Base-by-base conservation (phyloP, 2,888 invertebrate species). In the Perizoma affinitatum region DNA sequence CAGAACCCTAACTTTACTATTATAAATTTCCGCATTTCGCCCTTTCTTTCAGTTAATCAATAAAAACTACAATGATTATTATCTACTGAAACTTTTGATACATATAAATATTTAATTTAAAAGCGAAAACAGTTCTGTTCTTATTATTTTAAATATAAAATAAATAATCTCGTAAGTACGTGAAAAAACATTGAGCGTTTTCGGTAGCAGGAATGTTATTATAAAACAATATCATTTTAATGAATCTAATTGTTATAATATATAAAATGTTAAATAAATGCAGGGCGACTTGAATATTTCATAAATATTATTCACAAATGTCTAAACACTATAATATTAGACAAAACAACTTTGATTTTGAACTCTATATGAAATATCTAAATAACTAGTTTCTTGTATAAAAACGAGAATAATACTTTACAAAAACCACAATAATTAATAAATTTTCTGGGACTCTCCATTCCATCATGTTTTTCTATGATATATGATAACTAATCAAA, bases 91-190 rank as follows among this genome's bases (percentile, higher is more conserved):
- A 45, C 6, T 46, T 59, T 56, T 41, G 10, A 50, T 54, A 47
- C 40, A 49, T 33, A 43, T 5, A 46, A 35, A 42, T 45, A 40
- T 22, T 9, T 38, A 3, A 38, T 46, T 38, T 22, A 49, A 40
- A 51, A 48, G 50, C 43, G 33, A 51, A n/a, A 44, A 50, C 22
- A 22, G 3, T 22, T 22, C 22, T 22, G 48, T 48, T 41, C 40
- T 22, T 50, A 6, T 50, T 1, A 41, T 53, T 44, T 44, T 50
- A 53, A 48, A 51, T 41, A 54, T 51, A 51, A 50, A 57, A 64
- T 66, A 66, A 55, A 60, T 68, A 78, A 78, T 78, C 77, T 82
- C 76, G 68, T 80, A 80, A 82, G 75, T 84, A 84, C 82, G 77
- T 79, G 58, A 51, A 58, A 60, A 56, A 51, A 46, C 55, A 68